Conservation (phyloP, 2,888 invertebrate species). For the Drosophila mulleri region DNA sequence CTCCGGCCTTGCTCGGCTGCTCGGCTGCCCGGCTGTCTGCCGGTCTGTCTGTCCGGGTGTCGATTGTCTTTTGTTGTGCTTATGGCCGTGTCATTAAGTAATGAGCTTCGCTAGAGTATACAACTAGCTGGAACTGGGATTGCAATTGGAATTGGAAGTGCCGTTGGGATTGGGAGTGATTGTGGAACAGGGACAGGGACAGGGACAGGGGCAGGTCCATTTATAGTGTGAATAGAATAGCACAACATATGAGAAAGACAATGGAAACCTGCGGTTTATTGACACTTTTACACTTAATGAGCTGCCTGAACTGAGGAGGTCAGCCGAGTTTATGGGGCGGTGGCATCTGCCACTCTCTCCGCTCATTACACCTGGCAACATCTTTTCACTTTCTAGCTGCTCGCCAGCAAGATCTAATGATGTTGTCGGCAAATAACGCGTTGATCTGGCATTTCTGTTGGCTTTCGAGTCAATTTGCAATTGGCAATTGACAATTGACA, state of each 20-base stretch:
- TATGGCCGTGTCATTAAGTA: slow-evolving; percentile 78
- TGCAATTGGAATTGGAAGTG: neutral
- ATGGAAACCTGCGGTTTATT: slow-evolving; percentile 64
- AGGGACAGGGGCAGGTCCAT: neutral
- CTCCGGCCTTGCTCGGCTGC: slow-evolving; percentile 17
- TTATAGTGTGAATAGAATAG: slow-evolving; percentile 8
- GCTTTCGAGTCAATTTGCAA: slow-evolving; percentile 5
- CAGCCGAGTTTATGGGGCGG: slow-evolving; percentile 48
- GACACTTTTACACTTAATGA: slow-evolving; percentile 77
- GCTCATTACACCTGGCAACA: slow-evolving; percentile 15
- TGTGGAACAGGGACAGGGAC: neutral
- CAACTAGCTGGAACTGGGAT: slow-evolving; percentile 12
- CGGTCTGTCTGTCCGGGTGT: slow-evolving; percentile 46
- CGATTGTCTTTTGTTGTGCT: slow-evolving; percentile 58
- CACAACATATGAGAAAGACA: slow-evolving; percentile 42
- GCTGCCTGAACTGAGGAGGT: slow-evolving; percentile 53
- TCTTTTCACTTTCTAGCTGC: slow-evolving; percentile 39
- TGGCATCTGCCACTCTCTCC: slow-evolving; percentile 37
- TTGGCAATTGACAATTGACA: neutral
- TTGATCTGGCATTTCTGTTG: slow-evolving; percentile 13
- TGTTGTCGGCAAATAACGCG: neutral
- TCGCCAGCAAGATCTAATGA: slow-evolving; percentile 18
- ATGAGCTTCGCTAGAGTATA: slow-evolving; percentile 58
- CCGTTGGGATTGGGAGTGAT: neutral
- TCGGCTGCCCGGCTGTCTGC: no score